Base-by-base conservation (phyloP, 2,888 invertebrate species). In the Parnassius glacialis region DNA sequence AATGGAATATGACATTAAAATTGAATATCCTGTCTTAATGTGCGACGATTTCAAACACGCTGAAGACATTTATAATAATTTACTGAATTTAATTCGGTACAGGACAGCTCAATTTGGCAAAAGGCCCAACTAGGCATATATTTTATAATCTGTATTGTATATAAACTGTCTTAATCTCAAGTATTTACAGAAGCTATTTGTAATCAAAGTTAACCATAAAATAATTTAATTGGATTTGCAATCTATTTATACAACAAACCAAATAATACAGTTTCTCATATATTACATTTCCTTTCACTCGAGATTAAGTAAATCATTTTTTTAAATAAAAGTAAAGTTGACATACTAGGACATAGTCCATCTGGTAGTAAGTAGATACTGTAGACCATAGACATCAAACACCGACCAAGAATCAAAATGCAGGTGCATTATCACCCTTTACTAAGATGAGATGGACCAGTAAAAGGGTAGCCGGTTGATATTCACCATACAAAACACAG, bases 21-120 rank as follows among this genome's bases (percentile, higher is more conserved):
- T 59, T 63, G 55, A 61, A 55, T 54, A 52, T 56, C 52, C 51
- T 62, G 57, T 60, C 73, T 72, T 68, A 72, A 74, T 65, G 63
- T 72, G 72, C 73, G 73, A 69, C 68, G 67, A 68, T 67, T 70
- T 70, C 75, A 74, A 70, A 74, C 78, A 78, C 73, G 66, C 71
- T 80, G 74, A 78, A 78, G 71, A 79, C 74, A 80, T 83, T 84
- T 73, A 71, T 74, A 73, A 75, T 77, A 79, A 79, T 80, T 80
- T 76, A 78, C 74, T 69, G 71, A 80, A 73, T 75, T 75, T 79
- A 75, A 72, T 76, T 78, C 78, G 75, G 75, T 81, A 77, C 76
- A 81, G 71, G 81, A 76, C 59, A 63, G 41, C 76, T 80, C 72
- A 72, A 79, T 78, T 83, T 85, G 85, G 85, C 85, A 83, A 66